Percentiles rank a stretch among this genome's conserved stretches.
These are phyloP conservation scores for Poeciliopsis infans DNA, from an alignment of 2,797 vertebrate species.

Conservation along the genomic window DNA sequence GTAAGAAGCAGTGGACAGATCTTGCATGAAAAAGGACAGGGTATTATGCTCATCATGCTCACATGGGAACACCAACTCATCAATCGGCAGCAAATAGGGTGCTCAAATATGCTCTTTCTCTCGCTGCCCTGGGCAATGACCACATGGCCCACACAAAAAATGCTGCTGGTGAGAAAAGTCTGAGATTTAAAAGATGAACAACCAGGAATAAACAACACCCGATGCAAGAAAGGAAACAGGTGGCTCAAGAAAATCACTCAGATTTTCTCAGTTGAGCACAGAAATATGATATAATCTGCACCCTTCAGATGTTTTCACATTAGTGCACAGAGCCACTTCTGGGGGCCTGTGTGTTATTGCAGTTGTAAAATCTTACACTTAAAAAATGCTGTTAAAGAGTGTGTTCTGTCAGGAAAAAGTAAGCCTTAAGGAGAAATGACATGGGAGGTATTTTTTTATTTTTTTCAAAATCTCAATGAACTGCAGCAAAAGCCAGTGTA, in stretches of 20 bases:
- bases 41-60: neutral
- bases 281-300: constrained; percentile 40
- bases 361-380: neutral
- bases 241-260: constrained; percentile 26
- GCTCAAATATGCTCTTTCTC: neutral
- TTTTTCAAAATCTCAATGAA: neutral
- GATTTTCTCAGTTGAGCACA: constrained; percentile 14
- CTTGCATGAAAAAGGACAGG: neutral
- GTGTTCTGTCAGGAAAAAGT: neutral
- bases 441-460: neutral
- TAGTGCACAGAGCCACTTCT: constrained; percentile 28
- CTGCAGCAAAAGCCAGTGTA: neutral
- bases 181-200: constrained; percentile 54
- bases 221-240: constrained; percentile 56
- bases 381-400: neutral
- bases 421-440: neutral
- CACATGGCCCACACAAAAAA: neutral
- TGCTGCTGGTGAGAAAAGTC: constrained; percentile 29
- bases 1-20: neutral
- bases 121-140: neutral
- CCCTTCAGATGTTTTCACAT: constrained; percentile 42
- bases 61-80: neutral
- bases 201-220: constrained; percentile 59
- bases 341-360: constrained; percentile 27
- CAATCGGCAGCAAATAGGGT: neutral